phyloP scores from a whole-genome alignment of 1,140 invertebrate species.

The Drosophila lowei region DNA sequence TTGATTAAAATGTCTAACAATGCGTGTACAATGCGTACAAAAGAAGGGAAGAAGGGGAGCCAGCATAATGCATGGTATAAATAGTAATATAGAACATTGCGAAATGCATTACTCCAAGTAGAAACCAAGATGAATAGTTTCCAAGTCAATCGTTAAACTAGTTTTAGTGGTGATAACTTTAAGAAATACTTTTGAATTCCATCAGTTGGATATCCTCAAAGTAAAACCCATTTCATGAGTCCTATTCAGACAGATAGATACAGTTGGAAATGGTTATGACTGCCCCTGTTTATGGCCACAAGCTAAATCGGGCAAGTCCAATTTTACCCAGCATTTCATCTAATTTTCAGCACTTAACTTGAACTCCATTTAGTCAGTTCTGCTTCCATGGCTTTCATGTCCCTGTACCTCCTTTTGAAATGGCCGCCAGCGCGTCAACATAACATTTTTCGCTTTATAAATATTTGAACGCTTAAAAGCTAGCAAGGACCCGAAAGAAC shows the following conservation, averaged over 20 bases:
- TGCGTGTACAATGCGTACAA: too few relatives aligned
- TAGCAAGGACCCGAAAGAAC: slow-evolving; percentile 28
- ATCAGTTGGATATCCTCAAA: not conserved
- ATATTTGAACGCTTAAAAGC: slow-evolving; percentile 77
- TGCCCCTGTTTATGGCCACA: slow-evolving; percentile 14
- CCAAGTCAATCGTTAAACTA: not conserved
- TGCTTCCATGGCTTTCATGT: not conserved
- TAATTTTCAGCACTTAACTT: slow-evolving; percentile 61
- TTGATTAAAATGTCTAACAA: slow-evolving; percentile 52
- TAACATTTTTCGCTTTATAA: slow-evolving; percentile 72
- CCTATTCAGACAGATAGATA: too few relatives aligned
- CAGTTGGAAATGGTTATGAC: not conserved
- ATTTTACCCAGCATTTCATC: slow-evolving; percentile 41
- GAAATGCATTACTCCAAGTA: not conserved
- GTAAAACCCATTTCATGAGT: too few relatives aligned
- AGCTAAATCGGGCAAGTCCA: not conserved
- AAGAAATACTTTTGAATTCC: not conserved
- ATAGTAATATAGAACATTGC: slow-evolving; percentile 4
- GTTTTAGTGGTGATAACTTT: too few relatives aligned
- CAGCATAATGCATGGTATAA: slow-evolving; percentile 1
- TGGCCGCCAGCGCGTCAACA: slow-evolving; percentile 51
- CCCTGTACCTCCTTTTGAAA: slow-evolving; percentile 1
- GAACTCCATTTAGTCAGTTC: slow-evolving; percentile 27
- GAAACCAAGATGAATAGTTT: not conserved
- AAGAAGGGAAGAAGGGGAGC: not conserved